Base-by-base conservation (phyloP, 2,888 invertebrate species). In the Amphipyra berbera region DNA sequence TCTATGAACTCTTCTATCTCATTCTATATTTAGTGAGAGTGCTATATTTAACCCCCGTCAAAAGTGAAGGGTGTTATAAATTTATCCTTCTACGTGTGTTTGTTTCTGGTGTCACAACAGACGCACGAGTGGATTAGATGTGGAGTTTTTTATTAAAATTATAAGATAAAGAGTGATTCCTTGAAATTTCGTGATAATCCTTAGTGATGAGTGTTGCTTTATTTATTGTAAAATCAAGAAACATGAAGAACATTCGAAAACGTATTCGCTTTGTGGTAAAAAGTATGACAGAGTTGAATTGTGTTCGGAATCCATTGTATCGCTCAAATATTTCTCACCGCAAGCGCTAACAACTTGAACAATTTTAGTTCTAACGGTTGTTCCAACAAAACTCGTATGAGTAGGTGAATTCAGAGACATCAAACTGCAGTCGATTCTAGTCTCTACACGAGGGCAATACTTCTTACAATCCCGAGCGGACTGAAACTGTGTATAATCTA, bases 301-400 rank as follows among this genome's bases (percentile, higher is more conserved):
- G 76, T 76, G 78, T 71, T 71, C 70, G 56, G 64, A 65, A 74
- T 69, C 65, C 68, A 76, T 80, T 80, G 74, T 76, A 78, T 73
- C 47, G 64, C 67, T 68, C 65, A 71, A 78, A 81, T 73, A 79
- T 81, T 81, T 79, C 80, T 71, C 80, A 80, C 74, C 61, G 64
- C 62, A 57, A 66, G 44, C 76, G 72, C 73, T 80, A 84, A 84
- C 77, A 73, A 78, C 79, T 69, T 66, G 52, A 81, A 78, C 79
- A 81, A 83, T 84, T 83, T 85, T 83, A 75, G 79, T 82, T 80
- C 74, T 83, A 86, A 84, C 86, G 86, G 86, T 85, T 79, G 81
- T 78, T 69, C 67, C 76, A 78, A 79, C 81, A 78, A 83, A 82
- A 84, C 82, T 78, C 76, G 82, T 74, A 71, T 75, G 75, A 73